These are phyloP conservation scores for Aphyosemion australe DNA, from an alignment of 2,113 vertebrate genomes.

Conservation along the genomic window DNA sequence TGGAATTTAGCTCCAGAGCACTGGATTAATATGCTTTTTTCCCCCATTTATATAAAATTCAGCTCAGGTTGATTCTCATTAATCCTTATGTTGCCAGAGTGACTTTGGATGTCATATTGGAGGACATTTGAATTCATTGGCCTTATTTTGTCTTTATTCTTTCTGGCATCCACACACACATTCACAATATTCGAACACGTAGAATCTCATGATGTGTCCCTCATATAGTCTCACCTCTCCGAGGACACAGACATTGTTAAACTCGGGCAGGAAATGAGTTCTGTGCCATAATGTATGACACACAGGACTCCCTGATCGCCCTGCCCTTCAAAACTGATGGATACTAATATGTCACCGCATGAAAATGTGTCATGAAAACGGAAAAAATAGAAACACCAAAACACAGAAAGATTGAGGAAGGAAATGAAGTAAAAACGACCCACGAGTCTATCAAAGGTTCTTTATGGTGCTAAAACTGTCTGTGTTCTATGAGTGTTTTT, in stretches of 20 bases:
- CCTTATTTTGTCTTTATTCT: constrained; percentile 11
- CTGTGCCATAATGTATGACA: constrained; percentile 60
- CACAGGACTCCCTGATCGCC: constrained; percentile 45
- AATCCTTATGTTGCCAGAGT: constrained; percentile 2
- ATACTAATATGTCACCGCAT: constrained; percentile 63
- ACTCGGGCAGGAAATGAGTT: constrained; percentile 65
- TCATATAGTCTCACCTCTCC: constrained; percentile 70
- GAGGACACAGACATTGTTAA: constrained; percentile 69
- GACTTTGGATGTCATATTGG: constrained; percentile 36
- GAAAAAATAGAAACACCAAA: constrained; percentile 26
- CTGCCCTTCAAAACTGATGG: constrained; percentile 73
- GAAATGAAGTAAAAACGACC: constrained; percentile 58
- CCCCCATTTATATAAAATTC: neutral
- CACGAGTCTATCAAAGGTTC: constrained; percentile 25
- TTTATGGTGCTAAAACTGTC: constrained; percentile 48
- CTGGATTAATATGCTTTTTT: neutral
- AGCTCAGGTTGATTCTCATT: neutral
- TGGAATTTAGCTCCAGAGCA: neutral
- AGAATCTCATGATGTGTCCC: constrained; percentile 43
- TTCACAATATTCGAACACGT: constrained; percentile 34
- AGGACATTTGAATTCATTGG: constrained; percentile 28
- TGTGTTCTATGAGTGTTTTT: constrained; percentile 20
- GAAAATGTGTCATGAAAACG: constrained; percentile 61
- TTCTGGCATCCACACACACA: neutral
- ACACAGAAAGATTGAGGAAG: constrained; percentile 25